A percentile compares a stretch with the other conserved stretches of the same genome.
Evolutionary conservation across 2,113 vertebrate genomes (phyloP).

Genomic region (Glaucidium brasilianum): DNA sequence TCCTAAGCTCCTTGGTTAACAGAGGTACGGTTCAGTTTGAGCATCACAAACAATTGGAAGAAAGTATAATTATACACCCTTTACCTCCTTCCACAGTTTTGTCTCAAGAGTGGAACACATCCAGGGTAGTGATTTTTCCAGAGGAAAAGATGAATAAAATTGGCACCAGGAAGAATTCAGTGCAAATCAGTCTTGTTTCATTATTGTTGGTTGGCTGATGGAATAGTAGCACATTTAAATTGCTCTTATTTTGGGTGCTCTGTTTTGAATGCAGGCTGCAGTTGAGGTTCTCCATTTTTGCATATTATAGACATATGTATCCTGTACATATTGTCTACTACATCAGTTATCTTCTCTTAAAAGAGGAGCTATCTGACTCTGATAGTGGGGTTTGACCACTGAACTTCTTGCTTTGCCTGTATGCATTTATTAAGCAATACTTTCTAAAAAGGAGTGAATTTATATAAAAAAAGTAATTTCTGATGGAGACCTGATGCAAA

Average conservation of each 20-base stretch:
- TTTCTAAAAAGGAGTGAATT: background rate
- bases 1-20: background rate
- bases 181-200: background rate
- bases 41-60: background rate
- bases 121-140: background rate
- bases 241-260: background rate
- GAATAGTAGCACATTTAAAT: background rate
- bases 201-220: background rate
- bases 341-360: background rate
- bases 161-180: background rate
- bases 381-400: background rate
- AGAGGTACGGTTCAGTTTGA: background rate
- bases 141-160: background rate
- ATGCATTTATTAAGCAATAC: background rate
- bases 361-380: accelerated
- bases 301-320: accelerated
- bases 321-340: accelerated
- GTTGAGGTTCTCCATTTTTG: background rate
- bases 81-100: background rate
- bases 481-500: background rate
- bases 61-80: background rate
- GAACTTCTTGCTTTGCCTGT: background rate
- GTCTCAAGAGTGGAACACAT: background rate
- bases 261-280: background rate
- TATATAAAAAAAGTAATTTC: background rate